These are phyloP conservation scores for Eleginops maclovinus DNA, from an alignment of 2,113 vertebrate species.

Conservation along the genomic window DNA sequence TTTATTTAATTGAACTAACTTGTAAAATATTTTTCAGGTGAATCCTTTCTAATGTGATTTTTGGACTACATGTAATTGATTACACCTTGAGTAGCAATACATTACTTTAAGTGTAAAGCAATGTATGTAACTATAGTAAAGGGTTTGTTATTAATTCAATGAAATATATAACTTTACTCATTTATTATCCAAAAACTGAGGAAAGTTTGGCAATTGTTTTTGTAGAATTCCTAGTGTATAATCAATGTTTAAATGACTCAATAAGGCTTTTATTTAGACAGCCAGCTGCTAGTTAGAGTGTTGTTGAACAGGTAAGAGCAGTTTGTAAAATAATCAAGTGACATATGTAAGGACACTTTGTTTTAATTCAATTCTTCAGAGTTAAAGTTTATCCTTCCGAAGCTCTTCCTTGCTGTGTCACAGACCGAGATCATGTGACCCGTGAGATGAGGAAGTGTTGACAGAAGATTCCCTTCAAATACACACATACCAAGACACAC, in stretches of 20 bases:
- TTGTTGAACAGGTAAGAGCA: too few species aligned
- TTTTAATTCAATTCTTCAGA: too few species aligned
- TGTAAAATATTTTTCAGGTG: neutral
- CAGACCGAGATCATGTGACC: conserved; percentile 73
- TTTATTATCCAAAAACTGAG: too few species aligned
- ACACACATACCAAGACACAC: conserved; percentile 55
- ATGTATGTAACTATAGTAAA: neutral
- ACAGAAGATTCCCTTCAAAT: conserved; percentile 68
- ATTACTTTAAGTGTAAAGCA: neutral
- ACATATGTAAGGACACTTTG: too few species aligned
- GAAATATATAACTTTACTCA: too few species aligned
- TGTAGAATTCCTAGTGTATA: neutral
- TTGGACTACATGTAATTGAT: conserved; percentile 7
- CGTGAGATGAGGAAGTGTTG: conserved; percentile 74
- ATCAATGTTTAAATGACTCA: neutral
- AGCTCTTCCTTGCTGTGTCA: conserved; percentile 34
- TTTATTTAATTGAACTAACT: neutral
- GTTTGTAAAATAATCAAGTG: too few species aligned
- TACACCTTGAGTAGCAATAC: neutral
- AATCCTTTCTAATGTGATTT: neutral
- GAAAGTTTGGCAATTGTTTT: neutral
- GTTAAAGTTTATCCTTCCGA: too few species aligned
- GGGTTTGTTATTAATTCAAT: too few species aligned
- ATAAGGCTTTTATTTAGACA: neutral
- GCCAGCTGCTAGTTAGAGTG: neutral